Evolutionary conservation across 2,113 vertebrate species (phyloP).

Genomic region (Acrocephalus kingi): DNA sequence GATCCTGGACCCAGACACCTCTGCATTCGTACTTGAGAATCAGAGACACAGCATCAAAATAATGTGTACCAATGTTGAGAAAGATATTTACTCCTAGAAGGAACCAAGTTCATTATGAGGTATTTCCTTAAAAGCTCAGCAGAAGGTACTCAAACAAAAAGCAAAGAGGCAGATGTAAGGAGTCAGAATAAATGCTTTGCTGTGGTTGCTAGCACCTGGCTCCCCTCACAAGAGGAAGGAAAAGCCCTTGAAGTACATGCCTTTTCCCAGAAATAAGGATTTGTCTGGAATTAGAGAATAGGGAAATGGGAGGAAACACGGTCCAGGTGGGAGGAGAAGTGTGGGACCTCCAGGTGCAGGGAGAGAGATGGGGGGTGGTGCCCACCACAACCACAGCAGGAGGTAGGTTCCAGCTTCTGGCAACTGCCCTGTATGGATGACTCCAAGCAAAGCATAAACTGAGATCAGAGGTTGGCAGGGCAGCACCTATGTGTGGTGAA

Average conservation of each 20-base stretch:
- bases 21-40: background rate
- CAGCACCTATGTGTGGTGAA: background rate
- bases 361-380: background rate
- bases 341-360: background rate
- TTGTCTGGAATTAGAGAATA: background rate
- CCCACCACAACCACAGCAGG: background rate
- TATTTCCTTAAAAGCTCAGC: background rate
- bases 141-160: background rate
- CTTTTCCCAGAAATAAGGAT: background rate
- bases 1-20: background rate
- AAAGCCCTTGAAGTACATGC: background rate
- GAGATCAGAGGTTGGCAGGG: background rate
- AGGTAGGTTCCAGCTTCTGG: background rate
- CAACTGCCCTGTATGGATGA: background rate
- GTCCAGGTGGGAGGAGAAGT: background rate
- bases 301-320: background rate
- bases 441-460: background rate
- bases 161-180: background rate
- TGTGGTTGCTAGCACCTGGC: background rate
- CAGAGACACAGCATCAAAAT: background rate
- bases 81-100: background rate
- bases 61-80: rapidly evolving
- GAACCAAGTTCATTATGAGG: background rate
- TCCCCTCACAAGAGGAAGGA: background rate
- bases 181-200: background rate